A percentile compares a stretch with the other conserved stretches of the same genome.
These are phyloP conservation scores for Podocnemis expansa DNA, from an alignment of 2,113 vertebrate genomes.

Conservation along the genomic window DNA sequence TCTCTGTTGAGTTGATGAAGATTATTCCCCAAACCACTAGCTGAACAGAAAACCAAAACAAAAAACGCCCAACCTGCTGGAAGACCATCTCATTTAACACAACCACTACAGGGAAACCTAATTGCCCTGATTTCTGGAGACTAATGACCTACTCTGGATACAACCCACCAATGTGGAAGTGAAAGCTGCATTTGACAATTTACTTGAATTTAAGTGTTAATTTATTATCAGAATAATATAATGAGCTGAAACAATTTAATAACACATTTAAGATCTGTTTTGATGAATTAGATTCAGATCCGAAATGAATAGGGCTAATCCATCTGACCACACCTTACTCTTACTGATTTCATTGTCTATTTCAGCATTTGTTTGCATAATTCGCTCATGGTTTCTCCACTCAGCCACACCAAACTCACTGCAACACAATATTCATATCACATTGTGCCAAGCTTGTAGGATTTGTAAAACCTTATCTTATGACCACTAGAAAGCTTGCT, in stretches of 20 bases:
- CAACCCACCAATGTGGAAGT: background rate
- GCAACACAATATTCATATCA: background rate
- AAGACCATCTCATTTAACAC: background rate
- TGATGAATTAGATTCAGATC: fast-evolving
- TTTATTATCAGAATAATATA: background rate
- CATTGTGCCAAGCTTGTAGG: background rate
- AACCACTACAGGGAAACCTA: background rate
- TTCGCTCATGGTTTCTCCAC: background rate
- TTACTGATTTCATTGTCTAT: background rate
- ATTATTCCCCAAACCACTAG: background rate
- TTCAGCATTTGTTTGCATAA: background rate
- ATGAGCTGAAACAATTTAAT: no score
- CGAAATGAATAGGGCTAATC: background rate
- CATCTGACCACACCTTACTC: background rate
- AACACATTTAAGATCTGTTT: background rate
- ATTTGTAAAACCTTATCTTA: background rate
- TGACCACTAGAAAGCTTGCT: background rate
- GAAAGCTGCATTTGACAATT: background rate
- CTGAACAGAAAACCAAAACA: background rate
- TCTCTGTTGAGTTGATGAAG: background rate
- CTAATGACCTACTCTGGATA: background rate
- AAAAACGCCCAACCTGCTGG: background rate
- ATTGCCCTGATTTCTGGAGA: slow-evolving; percentile 6
- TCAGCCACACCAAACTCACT: background rate
- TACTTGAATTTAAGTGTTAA: background rate